phyloP scores from a whole-genome alignment of 2,113 vertebrate species.

The Connochaetes taurinus region DNA sequence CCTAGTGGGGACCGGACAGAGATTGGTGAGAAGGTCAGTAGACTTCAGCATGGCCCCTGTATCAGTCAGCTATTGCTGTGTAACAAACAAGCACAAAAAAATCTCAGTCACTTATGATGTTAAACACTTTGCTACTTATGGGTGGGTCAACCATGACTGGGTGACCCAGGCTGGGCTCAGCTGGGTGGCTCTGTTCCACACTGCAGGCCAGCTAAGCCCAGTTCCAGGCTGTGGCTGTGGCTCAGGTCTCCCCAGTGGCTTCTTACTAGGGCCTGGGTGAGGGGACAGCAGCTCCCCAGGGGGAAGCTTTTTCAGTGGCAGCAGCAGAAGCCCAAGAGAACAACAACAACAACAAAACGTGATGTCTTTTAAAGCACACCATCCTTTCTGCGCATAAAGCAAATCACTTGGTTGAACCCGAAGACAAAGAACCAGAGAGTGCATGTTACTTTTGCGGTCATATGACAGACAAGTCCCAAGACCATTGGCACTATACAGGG shows the following conservation, averaged over 20 bases:
- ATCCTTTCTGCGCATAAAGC: neutral
- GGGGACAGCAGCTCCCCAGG: neutral
- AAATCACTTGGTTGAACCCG: neutral
- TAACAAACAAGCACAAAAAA: neutral
- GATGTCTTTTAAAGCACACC: neutral
- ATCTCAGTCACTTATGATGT: neutral
- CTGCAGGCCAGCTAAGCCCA: accelerated
- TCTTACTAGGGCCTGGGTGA: neutral
- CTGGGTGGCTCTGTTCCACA: accelerated
- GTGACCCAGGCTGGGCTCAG: neutral
- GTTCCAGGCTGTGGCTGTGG: neutral
- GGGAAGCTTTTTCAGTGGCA: neutral
- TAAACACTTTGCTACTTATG: neutral
- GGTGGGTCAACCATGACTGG: neutral
- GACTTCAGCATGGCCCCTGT: neutral
- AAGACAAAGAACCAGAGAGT: neutral
- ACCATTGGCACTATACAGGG: neutral
- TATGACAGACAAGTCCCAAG: neutral
- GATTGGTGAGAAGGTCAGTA: conserved; percentile 94
- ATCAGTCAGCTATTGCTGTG: accelerated
- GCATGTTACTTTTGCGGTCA: accelerated
- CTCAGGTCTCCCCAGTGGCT: neutral
- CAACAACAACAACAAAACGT: too few species aligned
- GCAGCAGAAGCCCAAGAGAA: neutral
- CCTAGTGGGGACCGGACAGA: conserved; percentile 91